Evolutionary conservation across 2,113 vertebrate species (phyloP).

Genomic region (Riparia riparia): DNA sequence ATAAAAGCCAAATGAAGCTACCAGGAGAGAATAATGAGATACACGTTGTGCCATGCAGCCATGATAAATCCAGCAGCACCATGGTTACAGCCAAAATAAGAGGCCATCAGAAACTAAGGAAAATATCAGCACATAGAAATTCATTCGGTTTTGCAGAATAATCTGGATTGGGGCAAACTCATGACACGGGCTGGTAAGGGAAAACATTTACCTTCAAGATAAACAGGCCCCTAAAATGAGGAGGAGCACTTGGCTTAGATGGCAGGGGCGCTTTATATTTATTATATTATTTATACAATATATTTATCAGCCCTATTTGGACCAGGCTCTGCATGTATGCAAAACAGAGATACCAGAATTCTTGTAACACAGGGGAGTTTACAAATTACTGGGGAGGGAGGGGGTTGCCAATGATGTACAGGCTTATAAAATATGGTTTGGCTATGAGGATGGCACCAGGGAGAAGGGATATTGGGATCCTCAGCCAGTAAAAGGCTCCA

Average conservation of each 20-base stretch:
- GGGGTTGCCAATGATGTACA: background rate
- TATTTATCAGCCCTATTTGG: background rate
- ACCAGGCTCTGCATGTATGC: background rate
- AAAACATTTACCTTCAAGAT: constrained; percentile 21
- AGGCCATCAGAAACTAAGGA: background rate
- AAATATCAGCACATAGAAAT: background rate
- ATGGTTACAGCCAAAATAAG: constrained; percentile 28
- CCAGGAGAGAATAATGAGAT: constrained; percentile 48
- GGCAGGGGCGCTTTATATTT: background rate
- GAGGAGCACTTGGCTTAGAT: background rate
- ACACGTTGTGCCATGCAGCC: constrained; percentile 11
- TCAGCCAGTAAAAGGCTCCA: background rate
- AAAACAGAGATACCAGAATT: background rate
- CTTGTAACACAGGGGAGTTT: background rate
- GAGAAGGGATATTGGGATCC: background rate
- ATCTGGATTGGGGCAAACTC: background rate
- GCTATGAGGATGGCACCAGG: too few species aligned
- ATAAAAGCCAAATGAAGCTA: constrained; percentile 42
- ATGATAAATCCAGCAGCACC: constrained; percentile 65
- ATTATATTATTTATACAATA: background rate
- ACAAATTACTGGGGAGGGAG: background rate
- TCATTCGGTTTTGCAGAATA: constrained; percentile 5
- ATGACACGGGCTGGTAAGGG: background rate
- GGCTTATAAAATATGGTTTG: background rate
- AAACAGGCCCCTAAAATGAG: background rate